phyloP scores from a whole-genome alignment of 2,113 vertebrate species.

The Heptranchias perlo region DNA sequence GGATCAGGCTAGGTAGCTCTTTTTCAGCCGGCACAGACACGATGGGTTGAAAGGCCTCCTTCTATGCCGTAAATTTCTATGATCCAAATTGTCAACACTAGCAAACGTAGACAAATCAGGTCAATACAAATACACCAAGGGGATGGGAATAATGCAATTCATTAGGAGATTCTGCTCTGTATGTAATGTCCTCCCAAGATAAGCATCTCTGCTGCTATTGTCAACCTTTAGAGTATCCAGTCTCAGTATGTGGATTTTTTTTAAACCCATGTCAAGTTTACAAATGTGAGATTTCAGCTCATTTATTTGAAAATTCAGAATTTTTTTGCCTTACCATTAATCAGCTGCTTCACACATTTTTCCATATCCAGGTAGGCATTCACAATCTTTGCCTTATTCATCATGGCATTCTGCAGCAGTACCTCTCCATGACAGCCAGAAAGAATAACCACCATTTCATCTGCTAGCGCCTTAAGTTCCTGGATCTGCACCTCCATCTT shows the following conservation, averaged over 20 bases:
- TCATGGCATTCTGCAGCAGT: constrained; percentile 10
- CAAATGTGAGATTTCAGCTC: background rate
- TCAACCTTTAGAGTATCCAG: background rate
- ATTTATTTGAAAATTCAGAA: background rate
- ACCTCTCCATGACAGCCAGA: background rate
- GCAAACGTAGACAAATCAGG: background rate
- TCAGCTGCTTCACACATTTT: background rate
- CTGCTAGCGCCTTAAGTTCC: background rate
- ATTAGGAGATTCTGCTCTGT: background rate
- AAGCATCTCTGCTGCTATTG: background rate
- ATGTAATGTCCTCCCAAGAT: background rate
- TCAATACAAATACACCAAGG: background rate
- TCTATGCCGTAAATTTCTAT: too few relatives aligned
- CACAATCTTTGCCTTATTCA: background rate
- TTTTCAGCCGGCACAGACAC: too few relatives aligned
- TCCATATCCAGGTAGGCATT: background rate
- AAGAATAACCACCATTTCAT: background rate
- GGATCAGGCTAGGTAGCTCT: too few relatives aligned
- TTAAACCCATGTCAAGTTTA: background rate
- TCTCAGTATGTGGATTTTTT: background rate
- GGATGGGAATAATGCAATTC: background rate
- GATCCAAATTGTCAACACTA: too few relatives aligned
- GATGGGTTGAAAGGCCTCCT: too few relatives aligned
- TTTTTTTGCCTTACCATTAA: background rate
- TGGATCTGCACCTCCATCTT: constrained; percentile 6